Percentiles rank a stretch among this genome's conserved stretches.
These are phyloP conservation scores for Silurus glanis DNA, from an alignment of 2,113 vertebrate species.

Conservation along the genomic window DNA sequence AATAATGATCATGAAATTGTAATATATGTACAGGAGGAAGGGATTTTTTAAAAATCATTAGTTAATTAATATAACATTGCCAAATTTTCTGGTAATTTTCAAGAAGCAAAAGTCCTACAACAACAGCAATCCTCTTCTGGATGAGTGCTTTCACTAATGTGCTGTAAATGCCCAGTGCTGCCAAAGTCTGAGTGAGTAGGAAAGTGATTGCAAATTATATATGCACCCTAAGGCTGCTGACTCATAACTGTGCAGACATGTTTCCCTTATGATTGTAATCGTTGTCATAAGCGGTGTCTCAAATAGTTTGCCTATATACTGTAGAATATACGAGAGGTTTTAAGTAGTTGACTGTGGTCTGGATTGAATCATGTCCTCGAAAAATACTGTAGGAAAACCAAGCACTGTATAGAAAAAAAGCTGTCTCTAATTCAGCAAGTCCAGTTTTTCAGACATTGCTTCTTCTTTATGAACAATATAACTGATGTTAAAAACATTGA, in stretches of 20 bases:
- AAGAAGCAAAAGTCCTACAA: neutral
- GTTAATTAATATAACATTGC: neutral
- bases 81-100: neutral
- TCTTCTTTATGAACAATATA: neutral
- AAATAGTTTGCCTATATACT: neutral
- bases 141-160: neutral
- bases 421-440: neutral
- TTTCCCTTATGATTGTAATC: neutral
- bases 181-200: neutral
- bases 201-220: constrained; percentile 14
- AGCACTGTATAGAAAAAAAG: neutral
- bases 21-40: neutral
- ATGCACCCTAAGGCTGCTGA: neutral
- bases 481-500: neutral
- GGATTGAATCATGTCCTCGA: neutral
- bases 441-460: too few species aligned
- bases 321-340: neutral
- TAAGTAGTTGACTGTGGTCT: neutral
- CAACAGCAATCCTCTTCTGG: neutral
- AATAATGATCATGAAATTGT: neutral
- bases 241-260: neutral
- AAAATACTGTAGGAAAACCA: neutral
- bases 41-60: neutral
- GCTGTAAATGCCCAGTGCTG: neutral
- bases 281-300: neutral